Percentiles rank a stretch among this genome's conserved stretches.
These are phyloP conservation scores for Hirtodrosophila trivittata DNA, from an alignment of 2,888 invertebrate genomes.

Conservation along the genomic window DNA sequence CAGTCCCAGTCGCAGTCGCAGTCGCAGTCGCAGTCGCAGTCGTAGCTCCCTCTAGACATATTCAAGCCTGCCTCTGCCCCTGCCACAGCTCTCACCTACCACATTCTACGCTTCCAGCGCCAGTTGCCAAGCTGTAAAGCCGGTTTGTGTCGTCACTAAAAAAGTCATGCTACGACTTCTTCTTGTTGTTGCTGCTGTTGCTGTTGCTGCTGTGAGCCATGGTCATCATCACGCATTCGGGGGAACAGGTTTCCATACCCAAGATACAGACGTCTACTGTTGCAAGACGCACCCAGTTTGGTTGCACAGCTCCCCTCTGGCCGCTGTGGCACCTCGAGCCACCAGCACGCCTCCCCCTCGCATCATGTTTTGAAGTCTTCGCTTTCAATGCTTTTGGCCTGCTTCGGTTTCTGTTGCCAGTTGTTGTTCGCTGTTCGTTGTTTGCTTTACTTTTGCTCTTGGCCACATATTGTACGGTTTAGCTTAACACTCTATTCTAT, in stretches of 20 bases:
- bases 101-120: neutral
- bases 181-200: slow-evolving; percentile 22
- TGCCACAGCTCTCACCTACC: neutral
- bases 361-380: slow-evolving; percentile 53
- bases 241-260: slow-evolving; percentile 58
- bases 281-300: slow-evolving; percentile 72
- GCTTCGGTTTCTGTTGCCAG: slow-evolving; percentile 41
- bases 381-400: slow-evolving; percentile 70
- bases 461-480: slow-evolving; percentile 58
- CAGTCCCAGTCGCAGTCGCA: neutral
- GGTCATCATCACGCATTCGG: slow-evolving; percentile 47
- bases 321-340: neutral
- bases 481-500: slow-evolving; percentile 49
- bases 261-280: slow-evolving; percentile 57
- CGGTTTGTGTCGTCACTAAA: slow-evolving; percentile 77
- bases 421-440: slow-evolving; percentile 11
- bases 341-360: neutral
- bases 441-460: slow-evolving; percentile 44
- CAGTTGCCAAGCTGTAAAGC: slow-evolving; percentile 52
- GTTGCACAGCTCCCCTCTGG: slow-evolving; percentile 20
- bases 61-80: neutral
- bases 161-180: slow-evolving; percentile 49
- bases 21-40: slow-evolving; percentile 8
- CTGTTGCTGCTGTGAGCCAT: slow-evolving; percentile 38
- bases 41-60: slow-evolving; percentile 19